phyloP scores from a whole-genome alignment of 2,888 invertebrate genomes.

The Nezara viridula region DNA sequence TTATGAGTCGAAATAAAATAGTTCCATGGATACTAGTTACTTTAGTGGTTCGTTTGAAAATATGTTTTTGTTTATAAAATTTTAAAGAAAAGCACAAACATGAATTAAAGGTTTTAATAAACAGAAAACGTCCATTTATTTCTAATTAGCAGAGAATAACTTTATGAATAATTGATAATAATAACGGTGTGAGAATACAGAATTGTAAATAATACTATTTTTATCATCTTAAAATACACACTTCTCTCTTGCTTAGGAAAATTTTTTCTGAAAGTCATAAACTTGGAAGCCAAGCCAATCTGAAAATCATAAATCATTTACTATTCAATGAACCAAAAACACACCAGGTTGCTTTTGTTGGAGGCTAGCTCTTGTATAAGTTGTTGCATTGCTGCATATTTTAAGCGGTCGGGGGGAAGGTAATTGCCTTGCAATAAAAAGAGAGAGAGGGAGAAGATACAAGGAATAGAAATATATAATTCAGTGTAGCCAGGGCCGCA shows the following conservation, averaged over 20 bases:
- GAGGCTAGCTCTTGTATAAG: conserved; percentile 45
- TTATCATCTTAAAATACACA: neutral
- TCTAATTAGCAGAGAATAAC: no score
- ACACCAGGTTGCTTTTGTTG: neutral
- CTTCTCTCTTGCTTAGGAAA: neutral
- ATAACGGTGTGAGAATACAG: no score
- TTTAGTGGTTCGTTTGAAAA: no score
- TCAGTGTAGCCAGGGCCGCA: neutral
- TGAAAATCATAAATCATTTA: conserved; percentile 25
- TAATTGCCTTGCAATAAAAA: conserved; percentile 40
- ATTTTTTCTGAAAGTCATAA: neutral
- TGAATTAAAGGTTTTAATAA: no score
- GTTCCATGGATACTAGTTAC: no score
- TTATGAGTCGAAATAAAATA: no score
- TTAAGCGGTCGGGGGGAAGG: neutral
- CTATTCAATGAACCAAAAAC: conserved; percentile 30
- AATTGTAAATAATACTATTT: no score
- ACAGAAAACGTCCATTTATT: no score
- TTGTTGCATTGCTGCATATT: conserved; percentile 24
- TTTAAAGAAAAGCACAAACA: no score
- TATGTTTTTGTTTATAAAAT: no score
- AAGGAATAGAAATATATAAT: conserved; percentile 40
- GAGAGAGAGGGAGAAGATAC: conserved; percentile 6
- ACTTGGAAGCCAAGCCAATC: conserved; percentile 9
- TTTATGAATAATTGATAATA: no score